phyloP scores from a whole-genome alignment of 2,113 vertebrate species.

The Plecturocebus donacophilus region DNA sequence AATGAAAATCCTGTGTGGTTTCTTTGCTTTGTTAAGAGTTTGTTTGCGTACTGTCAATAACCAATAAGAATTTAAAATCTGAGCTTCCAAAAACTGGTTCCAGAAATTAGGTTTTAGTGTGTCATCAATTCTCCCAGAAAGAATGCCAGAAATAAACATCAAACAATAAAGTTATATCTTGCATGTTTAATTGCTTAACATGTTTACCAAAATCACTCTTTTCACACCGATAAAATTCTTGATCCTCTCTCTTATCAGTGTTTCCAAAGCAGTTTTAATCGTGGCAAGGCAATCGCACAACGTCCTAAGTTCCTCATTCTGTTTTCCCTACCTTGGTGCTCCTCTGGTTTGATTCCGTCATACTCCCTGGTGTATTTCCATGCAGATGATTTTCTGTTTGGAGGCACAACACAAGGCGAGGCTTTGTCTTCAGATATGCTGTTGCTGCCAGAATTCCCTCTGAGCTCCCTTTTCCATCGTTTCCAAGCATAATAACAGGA shows the following conservation, averaged over 20 bases:
- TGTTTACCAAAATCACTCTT: neutral
- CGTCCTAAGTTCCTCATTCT: neutral
- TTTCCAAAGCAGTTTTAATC: slow-evolving; percentile 17
- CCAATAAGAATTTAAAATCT: slow-evolving; percentile 46
- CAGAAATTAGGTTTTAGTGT: slow-evolving; percentile 60
- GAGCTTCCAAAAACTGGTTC: slow-evolving; percentile 51
- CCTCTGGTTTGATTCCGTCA: neutral
- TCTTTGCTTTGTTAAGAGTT: slow-evolving; percentile 8
- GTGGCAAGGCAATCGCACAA: neutral
- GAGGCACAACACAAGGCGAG: neutral
- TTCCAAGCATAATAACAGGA: neutral
- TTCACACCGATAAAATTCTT: neutral
- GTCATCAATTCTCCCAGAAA: slow-evolving; percentile 33
- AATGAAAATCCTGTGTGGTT: neutral
- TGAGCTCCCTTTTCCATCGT: neutral
- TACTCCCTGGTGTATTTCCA: slow-evolving; percentile 3
- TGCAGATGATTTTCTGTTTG: neutral
- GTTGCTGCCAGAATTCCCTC: neutral
- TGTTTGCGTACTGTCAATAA: slow-evolving; percentile 51
- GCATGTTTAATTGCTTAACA: slow-evolving; percentile 45
- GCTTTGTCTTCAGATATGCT: neutral
- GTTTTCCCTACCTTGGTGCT: neutral
- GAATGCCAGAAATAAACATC: slow-evolving; percentile 42
- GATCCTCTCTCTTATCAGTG: neutral
- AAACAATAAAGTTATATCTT: slow-evolving; percentile 54